These are phyloP conservation scores for Trididemnum miniatum DNA, from an alignment of 23 tunicate species.

Conservation along the genomic window DNA sequence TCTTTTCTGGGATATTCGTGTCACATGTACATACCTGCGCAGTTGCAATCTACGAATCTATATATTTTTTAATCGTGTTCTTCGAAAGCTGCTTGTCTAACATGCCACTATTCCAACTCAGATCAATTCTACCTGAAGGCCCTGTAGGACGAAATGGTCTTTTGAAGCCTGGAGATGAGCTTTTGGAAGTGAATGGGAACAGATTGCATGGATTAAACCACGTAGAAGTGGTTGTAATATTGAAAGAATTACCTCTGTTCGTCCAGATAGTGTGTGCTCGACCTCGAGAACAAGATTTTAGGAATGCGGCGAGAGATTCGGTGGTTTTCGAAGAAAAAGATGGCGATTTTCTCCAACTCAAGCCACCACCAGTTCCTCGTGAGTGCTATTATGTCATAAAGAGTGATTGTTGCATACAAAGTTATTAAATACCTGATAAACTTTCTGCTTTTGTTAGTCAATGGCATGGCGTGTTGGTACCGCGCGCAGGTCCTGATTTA, in stretches of 20 bases:
- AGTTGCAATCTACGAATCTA: no score
- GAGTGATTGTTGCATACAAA: no score
- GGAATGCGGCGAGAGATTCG: constrained; percentile 43
- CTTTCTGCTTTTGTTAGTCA: no score
- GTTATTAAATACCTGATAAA: no score
- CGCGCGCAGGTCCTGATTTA: no score
- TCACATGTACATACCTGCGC: no score
- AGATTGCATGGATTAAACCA: constrained; percentile 67
- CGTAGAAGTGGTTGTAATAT: constrained; percentile 81
- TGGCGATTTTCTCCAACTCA: constrained; percentile 58
- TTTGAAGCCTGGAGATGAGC: constrained; percentile 81
- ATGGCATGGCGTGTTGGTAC: no score
- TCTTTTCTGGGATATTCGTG: no score
- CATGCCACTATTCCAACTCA: not conserved
- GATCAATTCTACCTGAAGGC: constrained; percentile 87
- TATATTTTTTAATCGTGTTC: no score
- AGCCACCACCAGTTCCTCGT: not conserved
- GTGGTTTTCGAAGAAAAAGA: constrained; percentile 62
- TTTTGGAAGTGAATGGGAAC: constrained; percentile 81
- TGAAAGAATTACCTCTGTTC: constrained; percentile 78
- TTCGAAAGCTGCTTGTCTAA: no score
- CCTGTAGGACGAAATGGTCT: constrained; percentile 74
- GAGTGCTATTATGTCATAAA: no score
- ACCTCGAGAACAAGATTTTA: not conserved
- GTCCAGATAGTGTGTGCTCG: constrained; percentile 92